A percentile compares a stretch with the other conserved stretches of the same genome.
phyloP scores from a whole-genome alignment of 2,113 vertebrate genomes.

The Mobula birostris region DNA sequence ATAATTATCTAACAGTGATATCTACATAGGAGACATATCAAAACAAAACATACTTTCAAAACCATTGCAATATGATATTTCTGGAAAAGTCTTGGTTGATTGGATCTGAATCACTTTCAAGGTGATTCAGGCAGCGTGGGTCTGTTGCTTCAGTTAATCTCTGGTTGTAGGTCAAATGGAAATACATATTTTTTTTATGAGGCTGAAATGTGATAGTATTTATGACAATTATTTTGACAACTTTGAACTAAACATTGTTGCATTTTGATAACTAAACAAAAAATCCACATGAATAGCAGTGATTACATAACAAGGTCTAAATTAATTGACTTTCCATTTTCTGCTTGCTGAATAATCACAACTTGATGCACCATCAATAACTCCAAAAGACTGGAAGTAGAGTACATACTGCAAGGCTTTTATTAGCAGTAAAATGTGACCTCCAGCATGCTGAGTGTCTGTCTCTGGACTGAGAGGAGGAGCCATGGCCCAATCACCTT shows the following conservation, averaged over 20 bases:
- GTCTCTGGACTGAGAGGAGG: too few species aligned
- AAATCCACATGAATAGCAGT: neutral
- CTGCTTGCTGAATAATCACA: neutral
- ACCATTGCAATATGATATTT: neutral
- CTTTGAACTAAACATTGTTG: neutral
- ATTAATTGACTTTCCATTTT: neutral
- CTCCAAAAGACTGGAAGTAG: too few species aligned
- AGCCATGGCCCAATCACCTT: too few species aligned
- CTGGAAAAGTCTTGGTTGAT: neutral
- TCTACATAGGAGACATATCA: neutral
- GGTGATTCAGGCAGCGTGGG: neutral
- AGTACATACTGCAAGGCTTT: too few species aligned
- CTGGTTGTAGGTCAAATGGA: neutral
- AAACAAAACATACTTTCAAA: neutral
- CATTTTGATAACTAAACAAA: neutral
- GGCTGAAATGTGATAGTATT: neutral
- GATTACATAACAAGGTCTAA: neutral
- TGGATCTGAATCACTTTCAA: neutral
- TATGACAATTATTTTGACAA: too few species aligned
- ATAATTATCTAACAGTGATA: neutral
- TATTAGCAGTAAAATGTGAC: too few species aligned
- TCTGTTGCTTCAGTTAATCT: neutral
- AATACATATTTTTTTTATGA: neutral
- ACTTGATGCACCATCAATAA: too few species aligned
- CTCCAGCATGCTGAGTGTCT: too few species aligned